Conservation (phyloP, 2,888 invertebrate genomes). For the Drosophila nigritarsus region DNA sequence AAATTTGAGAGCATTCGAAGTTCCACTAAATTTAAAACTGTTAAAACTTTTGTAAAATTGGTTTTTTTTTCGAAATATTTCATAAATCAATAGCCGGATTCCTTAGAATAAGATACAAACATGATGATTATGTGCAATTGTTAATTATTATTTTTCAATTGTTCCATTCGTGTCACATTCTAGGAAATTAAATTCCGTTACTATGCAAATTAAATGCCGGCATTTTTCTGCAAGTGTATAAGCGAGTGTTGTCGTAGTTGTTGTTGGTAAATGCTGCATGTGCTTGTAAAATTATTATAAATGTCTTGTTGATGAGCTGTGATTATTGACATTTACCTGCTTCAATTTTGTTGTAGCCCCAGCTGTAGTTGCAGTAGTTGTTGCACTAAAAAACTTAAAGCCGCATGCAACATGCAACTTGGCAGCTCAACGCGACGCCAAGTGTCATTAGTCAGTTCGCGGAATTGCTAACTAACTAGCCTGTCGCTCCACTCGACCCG, state of each 20-base stretch:
- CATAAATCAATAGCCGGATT: neutral
- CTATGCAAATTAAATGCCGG: neutral
- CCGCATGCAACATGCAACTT: slow-evolving; percentile 55
- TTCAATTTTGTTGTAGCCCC: slow-evolving; percentile 49
- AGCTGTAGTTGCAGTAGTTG: slow-evolving; percentile 5
- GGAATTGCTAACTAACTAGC: slow-evolving; percentile 74
- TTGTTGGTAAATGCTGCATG: slow-evolving; percentile 49
- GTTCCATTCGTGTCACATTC: neutral
- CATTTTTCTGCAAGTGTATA: slow-evolving; percentile 10
- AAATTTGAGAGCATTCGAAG: neutral
- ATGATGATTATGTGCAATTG: neutral
- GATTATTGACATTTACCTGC: slow-evolving; percentile 78
- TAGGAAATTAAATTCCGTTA: neutral
- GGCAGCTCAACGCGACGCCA: slow-evolving; percentile 51
- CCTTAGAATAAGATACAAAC: neutral
- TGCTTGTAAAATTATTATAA: slow-evolving; percentile 77
- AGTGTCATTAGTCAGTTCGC: slow-evolving; percentile 78
- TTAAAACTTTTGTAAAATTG: no score
- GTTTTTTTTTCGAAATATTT: neutral
- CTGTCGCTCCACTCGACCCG: slow-evolving; percentile 55
- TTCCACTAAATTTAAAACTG: neutral
- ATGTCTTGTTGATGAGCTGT: slow-evolving; percentile 78
- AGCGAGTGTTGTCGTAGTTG: slow-evolving; percentile 10
- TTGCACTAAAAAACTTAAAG: slow-evolving; percentile 13
- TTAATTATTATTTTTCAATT: neutral